A percentile compares a stretch with the other conserved stretches of the same genome.
These are phyloP conservation scores for Paradisaea rubra DNA, from an alignment of 2,113 vertebrate species.

Conservation along the genomic window DNA sequence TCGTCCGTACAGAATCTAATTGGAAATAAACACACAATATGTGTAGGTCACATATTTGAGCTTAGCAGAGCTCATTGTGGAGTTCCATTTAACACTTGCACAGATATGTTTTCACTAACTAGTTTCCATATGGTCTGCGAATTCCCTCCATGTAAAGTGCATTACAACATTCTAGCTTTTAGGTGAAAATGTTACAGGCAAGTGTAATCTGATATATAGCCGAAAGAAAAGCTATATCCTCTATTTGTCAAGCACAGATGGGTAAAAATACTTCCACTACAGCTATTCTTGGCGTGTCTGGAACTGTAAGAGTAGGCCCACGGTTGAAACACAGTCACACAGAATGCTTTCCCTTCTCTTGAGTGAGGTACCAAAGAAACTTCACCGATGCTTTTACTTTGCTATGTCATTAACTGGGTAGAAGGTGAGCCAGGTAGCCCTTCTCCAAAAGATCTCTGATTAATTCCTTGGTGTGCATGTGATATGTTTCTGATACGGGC, in stretches of 20 bases:
- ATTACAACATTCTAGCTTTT: slow-evolving; percentile 37
- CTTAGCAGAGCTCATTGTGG: neutral
- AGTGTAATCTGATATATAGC: slow-evolving; percentile 17
- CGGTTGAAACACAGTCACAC: neutral
- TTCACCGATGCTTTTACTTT: neutral
- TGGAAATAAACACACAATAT: slow-evolving; percentile 16
- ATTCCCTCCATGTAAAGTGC: slow-evolving; percentile 6
- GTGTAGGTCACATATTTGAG: slow-evolving; percentile 3
- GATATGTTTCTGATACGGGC: neutral
- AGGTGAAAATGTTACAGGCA: slow-evolving; percentile 43
- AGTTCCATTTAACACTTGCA: slow-evolving; percentile 30
- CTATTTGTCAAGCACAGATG: slow-evolving; percentile 4
- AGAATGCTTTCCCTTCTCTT: neutral
- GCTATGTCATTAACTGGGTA: neutral
- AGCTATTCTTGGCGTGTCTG: neutral
- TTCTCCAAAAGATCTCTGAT: neutral
- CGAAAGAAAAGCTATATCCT: neutral
- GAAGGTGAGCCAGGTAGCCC: neutral
- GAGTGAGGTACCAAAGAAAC: neutral
- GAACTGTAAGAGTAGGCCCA: neutral
- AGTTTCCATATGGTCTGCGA: slow-evolving; percentile 47
- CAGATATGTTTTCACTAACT: slow-evolving; percentile 28
- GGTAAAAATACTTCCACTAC: neutral
- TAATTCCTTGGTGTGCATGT: neutral
- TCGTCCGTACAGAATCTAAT: neutral